phyloP scores from a whole-genome alignment of 2,113 vertebrate species.

The Crotalus helleri region DNA sequence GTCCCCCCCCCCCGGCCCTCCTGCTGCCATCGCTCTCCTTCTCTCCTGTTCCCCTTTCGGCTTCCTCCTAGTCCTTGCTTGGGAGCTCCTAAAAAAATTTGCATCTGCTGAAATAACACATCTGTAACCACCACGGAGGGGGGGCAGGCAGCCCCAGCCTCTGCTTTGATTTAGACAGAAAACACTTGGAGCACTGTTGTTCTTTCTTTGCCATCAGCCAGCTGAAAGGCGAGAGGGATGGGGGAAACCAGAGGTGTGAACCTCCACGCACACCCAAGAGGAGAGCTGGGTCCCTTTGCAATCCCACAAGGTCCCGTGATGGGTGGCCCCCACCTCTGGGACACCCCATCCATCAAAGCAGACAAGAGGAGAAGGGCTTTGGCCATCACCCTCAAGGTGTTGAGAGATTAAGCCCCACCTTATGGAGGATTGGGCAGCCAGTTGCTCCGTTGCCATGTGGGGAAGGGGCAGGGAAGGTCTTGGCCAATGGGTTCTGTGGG shows the following conservation, averaged over 20 bases:
- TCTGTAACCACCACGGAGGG: neutral
- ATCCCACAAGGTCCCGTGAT: neutral
- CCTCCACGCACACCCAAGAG: neutral
- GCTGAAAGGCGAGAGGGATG: neutral
- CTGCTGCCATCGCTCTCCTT: neutral
- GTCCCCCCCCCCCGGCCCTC: neutral
- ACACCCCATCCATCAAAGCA: neutral
- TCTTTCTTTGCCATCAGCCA: neutral
- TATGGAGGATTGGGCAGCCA: neutral
- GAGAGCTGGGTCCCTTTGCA: neutral
- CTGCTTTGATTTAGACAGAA: neutral
- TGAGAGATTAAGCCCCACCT: neutral
- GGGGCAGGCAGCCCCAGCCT: neutral
- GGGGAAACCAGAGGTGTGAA: constrained; percentile 1
- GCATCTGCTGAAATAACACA: constrained; percentile 2
- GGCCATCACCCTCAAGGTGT: neutral
- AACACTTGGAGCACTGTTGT: neutral
- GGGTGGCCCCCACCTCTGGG: neutral
- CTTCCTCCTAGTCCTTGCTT: neutral
- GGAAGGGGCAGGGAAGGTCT: neutral
- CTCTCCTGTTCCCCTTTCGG: neutral
- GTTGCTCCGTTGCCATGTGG: neutral
- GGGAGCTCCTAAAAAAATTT: neutral
- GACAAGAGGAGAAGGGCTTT: neutral
- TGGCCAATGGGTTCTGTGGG: neutral